Conservation (phyloP, 23 tunicate genomes). For the Halocynthia aurantium region DNA sequence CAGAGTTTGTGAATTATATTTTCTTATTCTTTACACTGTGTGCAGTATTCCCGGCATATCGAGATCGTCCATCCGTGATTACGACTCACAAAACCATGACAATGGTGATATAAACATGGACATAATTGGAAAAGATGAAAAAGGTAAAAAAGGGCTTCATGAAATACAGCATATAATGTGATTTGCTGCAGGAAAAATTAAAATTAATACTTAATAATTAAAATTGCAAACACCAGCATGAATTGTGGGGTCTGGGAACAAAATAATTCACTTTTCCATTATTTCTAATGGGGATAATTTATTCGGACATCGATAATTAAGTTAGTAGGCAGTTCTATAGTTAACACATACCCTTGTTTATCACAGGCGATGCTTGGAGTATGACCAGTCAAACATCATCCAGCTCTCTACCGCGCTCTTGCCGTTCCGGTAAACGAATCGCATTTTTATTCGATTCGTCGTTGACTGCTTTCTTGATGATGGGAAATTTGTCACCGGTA, state of each 20-base stretch:
- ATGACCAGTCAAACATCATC: constrained; percentile 22
- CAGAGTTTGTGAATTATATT: too few species aligned
- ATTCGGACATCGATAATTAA: too few species aligned
- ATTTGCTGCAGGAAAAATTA: too few species aligned
- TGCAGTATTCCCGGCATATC: not conserved
- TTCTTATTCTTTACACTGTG: too few species aligned
- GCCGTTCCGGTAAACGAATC: constrained; percentile 40
- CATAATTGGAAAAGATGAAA: not conserved
- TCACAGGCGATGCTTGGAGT: constrained; percentile 8
- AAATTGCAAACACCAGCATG: too few species aligned
- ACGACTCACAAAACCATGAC: not conserved
- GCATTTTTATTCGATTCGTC: constrained; percentile 46
- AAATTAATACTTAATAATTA: too few species aligned
- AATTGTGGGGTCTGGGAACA: too few species aligned
- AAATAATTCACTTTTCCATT: too few species aligned
- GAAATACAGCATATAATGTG: too few species aligned
- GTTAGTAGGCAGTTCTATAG: too few species aligned
- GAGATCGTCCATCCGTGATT: not conserved
- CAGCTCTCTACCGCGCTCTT: constrained; percentile 17
- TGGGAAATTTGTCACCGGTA: constrained; percentile 58
- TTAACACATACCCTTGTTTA: not conserved
- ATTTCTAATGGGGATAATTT: too few species aligned
- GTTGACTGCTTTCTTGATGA: constrained; percentile 57
- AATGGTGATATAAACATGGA: not conserved
- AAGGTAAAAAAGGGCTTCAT: not conserved